These are phyloP conservation scores for Muraenolepis orangiensis DNA, from an alignment of 2,797 vertebrate species.

Conservation along the genomic window DNA sequence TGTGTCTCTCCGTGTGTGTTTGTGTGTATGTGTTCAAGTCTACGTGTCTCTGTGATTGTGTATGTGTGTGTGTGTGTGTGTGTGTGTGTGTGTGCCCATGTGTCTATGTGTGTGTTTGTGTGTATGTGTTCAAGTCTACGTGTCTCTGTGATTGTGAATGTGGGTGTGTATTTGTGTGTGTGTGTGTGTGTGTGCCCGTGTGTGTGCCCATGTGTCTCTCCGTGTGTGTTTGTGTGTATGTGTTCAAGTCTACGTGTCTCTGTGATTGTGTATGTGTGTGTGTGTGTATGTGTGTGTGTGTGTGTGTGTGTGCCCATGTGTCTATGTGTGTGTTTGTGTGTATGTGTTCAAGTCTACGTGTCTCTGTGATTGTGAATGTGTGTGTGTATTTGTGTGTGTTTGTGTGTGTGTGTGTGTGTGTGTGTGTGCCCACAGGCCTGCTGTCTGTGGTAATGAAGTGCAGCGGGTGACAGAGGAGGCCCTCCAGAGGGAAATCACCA, in stretches of 20 bases:
- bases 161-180: conserved; percentile 21
- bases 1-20: no score
- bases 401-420: conserved; percentile 1
- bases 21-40: no score
- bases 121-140: conserved; percentile 2
- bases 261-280: no score
- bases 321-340: no score
- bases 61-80: conserved; percentile 19
- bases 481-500: conserved; percentile 37
- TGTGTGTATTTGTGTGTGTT: conserved; percentile 21
- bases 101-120: neutral
- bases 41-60: no score
- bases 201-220: conserved; percentile 14
- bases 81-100: neutral
- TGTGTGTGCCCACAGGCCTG: conserved; percentile 29
- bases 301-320: conserved; percentile 14
- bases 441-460: conserved; percentile 54
- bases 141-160: no score
- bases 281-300: conserved; percentile 17
- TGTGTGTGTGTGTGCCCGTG: neutral
- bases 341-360: no score
- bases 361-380: no score
- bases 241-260: no score
- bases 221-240: no score
- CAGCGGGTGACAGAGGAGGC: conserved; percentile 38